phyloP scores from a whole-genome alignment of 1,140 invertebrate genomes.

The Archivesica marissinica region DNA sequence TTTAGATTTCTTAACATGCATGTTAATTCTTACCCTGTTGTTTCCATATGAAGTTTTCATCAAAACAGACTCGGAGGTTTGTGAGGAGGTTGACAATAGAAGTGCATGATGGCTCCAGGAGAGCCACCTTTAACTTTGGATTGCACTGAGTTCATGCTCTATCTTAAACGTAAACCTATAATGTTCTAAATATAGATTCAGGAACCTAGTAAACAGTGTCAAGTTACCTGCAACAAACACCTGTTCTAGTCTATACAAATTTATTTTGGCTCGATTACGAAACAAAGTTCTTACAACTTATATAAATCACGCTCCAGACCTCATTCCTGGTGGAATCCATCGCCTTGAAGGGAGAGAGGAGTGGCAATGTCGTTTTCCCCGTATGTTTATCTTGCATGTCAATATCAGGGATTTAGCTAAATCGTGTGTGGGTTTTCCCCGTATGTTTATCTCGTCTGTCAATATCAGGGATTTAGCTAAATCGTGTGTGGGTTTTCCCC shows the following conservation, averaged over 20 bases:
- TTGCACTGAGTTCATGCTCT: not conserved
- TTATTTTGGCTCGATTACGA: too few relatives aligned
- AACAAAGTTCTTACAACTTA: too few relatives aligned
- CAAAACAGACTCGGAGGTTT: not conserved
- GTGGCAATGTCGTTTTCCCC: too few relatives aligned
- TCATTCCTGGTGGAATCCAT: too few relatives aligned
- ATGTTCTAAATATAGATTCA: too few relatives aligned
- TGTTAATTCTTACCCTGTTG: not conserved
- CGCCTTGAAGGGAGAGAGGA: too few relatives aligned
- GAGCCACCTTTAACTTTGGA: not conserved
- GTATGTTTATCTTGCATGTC: not conserved
- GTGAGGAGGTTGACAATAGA: not conserved
- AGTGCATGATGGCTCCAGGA: not conserved
- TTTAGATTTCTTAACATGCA: not conserved
- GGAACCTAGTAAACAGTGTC: too few relatives aligned
- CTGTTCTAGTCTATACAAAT: too few relatives aligned
- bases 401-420: not conserved
- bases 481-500: not conserved
- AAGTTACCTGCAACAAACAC: too few relatives aligned
- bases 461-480: not conserved
- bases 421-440: not conserved
- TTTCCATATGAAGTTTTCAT: not conserved
- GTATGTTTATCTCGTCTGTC: not conserved
- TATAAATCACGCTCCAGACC: too few relatives aligned
- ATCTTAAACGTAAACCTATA: not conserved